Evolutionary conservation across 2,888 invertebrate species (phyloP).

Genomic region (Sclerodermus sp.): DNA sequence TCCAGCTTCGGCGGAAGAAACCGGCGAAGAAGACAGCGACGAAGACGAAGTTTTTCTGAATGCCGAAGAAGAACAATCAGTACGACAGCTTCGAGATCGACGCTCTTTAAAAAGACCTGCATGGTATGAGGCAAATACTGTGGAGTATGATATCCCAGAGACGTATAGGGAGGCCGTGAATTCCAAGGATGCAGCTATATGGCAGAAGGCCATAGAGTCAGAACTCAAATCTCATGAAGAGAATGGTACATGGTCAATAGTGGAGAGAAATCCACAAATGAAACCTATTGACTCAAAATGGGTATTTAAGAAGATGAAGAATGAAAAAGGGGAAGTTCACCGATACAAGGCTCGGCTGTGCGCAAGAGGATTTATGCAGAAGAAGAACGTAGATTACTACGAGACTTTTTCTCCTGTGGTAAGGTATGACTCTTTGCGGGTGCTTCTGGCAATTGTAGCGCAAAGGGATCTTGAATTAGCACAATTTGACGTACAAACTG

Average conservation of each 20-base stretch:
- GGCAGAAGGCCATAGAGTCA: slow-evolving; percentile 16
- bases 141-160: slow-evolving; percentile 1
- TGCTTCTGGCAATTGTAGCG: slow-evolving; percentile 6
- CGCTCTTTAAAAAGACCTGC: background rate
- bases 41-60: background rate
- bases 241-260: slow-evolving; percentile 13
- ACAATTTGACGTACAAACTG: slow-evolving; percentile 10
- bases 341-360: slow-evolving; percentile 25
- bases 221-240: slow-evolving; percentile 20
- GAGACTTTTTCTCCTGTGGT: slow-evolving; percentile 30
- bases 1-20: background rate
- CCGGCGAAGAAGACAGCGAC: background rate
- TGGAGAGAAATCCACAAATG: background rate
- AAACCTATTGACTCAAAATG: slow-evolving; percentile 22
- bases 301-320: slow-evolving; percentile 21
- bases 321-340: slow-evolving; percentile 11
- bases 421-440: slow-evolving; percentile 27
- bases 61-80: background rate
- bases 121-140: slow-evolving; percentile 8
- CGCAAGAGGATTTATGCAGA: slow-evolving; percentile 20
- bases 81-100: background rate
- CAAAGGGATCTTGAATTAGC: slow-evolving; percentile 12
- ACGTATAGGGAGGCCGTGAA: slow-evolving; percentile 8
- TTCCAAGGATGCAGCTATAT: slow-evolving; percentile 11
- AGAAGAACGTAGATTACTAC: slow-evolving; percentile 19